These are phyloP conservation scores for Helostoma temminkii DNA, from an alignment of 2,797 vertebrate species.

Conservation along the genomic window DNA sequence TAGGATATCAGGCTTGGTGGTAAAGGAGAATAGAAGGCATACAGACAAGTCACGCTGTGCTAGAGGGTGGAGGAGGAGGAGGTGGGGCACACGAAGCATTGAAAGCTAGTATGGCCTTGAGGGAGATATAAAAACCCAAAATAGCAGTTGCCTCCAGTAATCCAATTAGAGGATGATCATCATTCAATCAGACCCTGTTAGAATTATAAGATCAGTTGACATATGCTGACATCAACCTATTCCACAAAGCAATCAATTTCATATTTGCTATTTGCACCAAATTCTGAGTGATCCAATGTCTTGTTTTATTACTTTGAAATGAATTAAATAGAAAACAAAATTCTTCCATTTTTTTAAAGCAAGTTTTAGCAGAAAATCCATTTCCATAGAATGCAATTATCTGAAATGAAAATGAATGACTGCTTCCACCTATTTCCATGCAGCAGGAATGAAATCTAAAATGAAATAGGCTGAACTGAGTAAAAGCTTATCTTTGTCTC, in stretches of 20 bases:
- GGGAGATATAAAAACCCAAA: slow-evolving; percentile 10
- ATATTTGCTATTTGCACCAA: background rate
- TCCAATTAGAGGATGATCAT: slow-evolving; percentile 2
- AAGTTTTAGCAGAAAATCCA: slow-evolving; percentile 48
- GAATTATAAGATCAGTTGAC: background rate
- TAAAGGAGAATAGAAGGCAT: slow-evolving; percentile 68
- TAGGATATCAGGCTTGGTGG: slow-evolving; percentile 67
- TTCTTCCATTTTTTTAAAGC: slow-evolving; percentile 6
- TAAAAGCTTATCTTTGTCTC: slow-evolving; percentile 52
- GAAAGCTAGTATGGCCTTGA: background rate
- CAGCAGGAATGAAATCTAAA: slow-evolving; percentile 49
- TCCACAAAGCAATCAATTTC: background rate
- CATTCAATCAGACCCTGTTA: background rate
- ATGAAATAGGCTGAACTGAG: slow-evolving; percentile 43
- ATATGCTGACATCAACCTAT: background rate
- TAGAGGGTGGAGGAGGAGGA: slow-evolving; percentile 4
- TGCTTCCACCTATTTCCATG: slow-evolving; percentile 42
- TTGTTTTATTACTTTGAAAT: background rate
- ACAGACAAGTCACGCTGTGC: slow-evolving; percentile 55
- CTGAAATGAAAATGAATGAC: slow-evolving; percentile 51
- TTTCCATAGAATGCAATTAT: slow-evolving; percentile 61
- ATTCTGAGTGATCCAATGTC: background rate
- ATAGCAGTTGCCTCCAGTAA: slow-evolving; percentile 19
- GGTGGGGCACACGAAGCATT: slow-evolving; percentile 4
- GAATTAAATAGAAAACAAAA: slow-evolving; percentile 31